Evolutionary conservation across 2,113 vertebrate genomes (phyloP).

Genomic region (Phasianus colchicus): DNA sequence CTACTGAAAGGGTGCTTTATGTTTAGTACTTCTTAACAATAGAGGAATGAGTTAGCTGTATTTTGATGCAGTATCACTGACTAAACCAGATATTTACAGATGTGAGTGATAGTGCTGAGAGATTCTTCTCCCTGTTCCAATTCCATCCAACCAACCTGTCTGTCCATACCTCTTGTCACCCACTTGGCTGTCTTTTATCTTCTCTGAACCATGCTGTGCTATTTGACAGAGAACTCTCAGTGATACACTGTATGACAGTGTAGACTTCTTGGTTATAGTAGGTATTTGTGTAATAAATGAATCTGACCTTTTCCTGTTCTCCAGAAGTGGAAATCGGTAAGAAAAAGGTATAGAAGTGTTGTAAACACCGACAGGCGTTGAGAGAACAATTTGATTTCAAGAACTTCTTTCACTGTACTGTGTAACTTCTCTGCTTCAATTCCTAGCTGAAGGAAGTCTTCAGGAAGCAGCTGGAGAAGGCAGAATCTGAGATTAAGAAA

Average conservation of each 20-base stretch:
- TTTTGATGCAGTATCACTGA: background rate
- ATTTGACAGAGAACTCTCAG: background rate
- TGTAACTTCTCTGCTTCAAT: background rate
- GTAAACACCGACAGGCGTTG: fast-evolving
- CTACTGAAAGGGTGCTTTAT: background rate
- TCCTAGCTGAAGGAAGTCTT: slow-evolving; percentile 96
- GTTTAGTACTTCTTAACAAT: background rate
- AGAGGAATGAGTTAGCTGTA: background rate
- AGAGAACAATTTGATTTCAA: background rate
- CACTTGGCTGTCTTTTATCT: background rate
- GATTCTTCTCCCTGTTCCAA: background rate
- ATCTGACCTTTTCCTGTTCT: background rate
- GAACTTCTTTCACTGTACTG: background rate
- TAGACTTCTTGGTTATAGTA: background rate
- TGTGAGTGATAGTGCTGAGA: background rate
- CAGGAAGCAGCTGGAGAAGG: slow-evolving; percentile 96
- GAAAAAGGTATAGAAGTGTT: background rate
- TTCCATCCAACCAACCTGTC: background rate
- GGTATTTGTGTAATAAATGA: background rate
- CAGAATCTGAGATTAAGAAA: slow-evolving; percentile 97
- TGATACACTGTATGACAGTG: background rate
- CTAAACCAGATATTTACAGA: fast-evolving
- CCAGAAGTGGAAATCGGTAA: background rate
- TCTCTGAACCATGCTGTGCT: background rate
- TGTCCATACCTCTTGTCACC: background rate